Conservation (phyloP, 2,888 invertebrate species). For the Zygaena filipendulae region DNA sequence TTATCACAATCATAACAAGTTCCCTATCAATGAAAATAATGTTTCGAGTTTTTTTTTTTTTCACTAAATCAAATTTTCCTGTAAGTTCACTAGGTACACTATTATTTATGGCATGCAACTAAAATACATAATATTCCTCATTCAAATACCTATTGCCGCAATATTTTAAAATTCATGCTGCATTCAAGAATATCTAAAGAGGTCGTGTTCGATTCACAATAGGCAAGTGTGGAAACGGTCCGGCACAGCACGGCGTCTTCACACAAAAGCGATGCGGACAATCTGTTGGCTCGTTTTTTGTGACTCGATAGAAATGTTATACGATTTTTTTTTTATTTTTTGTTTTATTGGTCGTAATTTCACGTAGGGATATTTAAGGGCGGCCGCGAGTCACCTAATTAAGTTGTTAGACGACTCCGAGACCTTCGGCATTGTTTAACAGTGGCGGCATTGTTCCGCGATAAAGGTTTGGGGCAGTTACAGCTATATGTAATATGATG, state of each 20-base stretch:
- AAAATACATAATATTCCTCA: too few species aligned
- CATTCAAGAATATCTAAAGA: too few species aligned
- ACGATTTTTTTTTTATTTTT: slow-evolving; percentile 64
- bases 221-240: too few species aligned
- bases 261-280: slow-evolving; percentile 58
- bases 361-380: slow-evolving; percentile 64
- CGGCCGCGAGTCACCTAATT: slow-evolving; percentile 63
- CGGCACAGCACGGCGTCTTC: slow-evolving; percentile 52
- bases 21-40: too few species aligned
- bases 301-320: slow-evolving; percentile 66
- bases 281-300: slow-evolving; percentile 60
- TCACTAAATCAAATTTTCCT: too few species aligned
- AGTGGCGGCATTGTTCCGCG: slow-evolving; percentile 41
- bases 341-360: slow-evolving; percentile 66
- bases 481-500: slow-evolving; percentile 34
- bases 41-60: too few species aligned
- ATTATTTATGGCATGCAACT: too few species aligned
- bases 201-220: too few species aligned
- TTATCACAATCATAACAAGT: too few species aligned
- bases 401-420: slow-evolving; percentile 61
- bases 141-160: too few species aligned
- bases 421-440: slow-evolving; percentile 55
- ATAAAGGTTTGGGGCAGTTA: slow-evolving; percentile 43
- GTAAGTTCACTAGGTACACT: too few species aligned
- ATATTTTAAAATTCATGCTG: too few species aligned